These are phyloP conservation scores for Scomber colias DNA, from an alignment of 2,113 vertebrate species.

Conservation along the genomic window DNA sequence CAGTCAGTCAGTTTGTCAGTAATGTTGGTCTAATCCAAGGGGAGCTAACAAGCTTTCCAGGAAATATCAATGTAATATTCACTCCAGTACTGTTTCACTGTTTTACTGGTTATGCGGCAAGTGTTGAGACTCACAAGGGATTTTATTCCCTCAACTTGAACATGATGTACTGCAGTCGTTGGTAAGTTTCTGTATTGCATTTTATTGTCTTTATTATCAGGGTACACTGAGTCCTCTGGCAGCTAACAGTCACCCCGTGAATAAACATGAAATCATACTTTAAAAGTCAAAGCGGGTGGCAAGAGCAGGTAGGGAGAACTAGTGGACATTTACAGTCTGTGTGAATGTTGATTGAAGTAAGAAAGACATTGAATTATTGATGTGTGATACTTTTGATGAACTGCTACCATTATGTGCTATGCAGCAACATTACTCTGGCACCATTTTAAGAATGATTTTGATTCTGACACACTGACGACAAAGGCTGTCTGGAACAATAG, in stretches of 20 bases:
- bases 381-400: slow-evolving; percentile 6
- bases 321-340: not conserved
- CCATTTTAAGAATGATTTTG: not conserved
- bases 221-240: slow-evolving; percentile 9
- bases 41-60: slow-evolving; percentile 24
- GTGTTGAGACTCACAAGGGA: slow-evolving; percentile 13
- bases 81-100: slow-evolving; percentile 2
- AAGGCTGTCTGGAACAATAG: slow-evolving; percentile 6
- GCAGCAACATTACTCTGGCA: not conserved
- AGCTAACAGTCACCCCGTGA: not conserved
- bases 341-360: not conserved
- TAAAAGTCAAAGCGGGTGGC: not conserved
- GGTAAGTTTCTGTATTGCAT: not conserved
- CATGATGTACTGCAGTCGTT: not conserved
- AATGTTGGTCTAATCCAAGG: not conserved
- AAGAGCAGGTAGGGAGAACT: too few relatives aligned
- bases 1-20: slow-evolving; percentile 13
- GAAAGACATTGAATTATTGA: not conserved
- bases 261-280: too few relatives aligned
- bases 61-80: slow-evolving; percentile 12
- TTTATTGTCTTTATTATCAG: slow-evolving; percentile 8
- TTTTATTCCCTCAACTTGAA: slow-evolving; percentile 18
- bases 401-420: not conserved
- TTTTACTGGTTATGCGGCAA: not conserved
- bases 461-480: slow-evolving; percentile 13